Evolutionary conservation across 2,888 invertebrate genomes (phyloP).

Genomic region (Ornithoptera alexandrae): DNA sequence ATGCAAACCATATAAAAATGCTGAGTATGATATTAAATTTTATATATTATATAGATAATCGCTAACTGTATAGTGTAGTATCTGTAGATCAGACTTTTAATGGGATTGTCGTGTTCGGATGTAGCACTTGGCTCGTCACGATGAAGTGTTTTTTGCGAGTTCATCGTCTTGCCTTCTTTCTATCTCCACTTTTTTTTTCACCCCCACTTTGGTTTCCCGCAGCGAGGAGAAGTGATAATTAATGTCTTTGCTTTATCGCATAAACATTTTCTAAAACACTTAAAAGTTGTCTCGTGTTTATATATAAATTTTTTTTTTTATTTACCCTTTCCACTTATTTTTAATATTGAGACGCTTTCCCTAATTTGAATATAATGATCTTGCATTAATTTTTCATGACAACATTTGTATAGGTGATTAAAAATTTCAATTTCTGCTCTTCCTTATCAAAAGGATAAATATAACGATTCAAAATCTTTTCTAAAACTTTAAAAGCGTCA

Average conservation of each 20-base stretch:
- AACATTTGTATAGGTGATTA: too few relatives aligned
- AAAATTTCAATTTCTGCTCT: too few relatives aligned
- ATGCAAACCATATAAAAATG: neutral
- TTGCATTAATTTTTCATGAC: too few relatives aligned
- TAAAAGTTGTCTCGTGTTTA: too few relatives aligned
- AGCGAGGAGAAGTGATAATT: constrained; percentile 25
- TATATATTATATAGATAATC: constrained; percentile 5
- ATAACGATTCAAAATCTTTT: too few relatives aligned
- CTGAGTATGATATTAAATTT: too few relatives aligned
- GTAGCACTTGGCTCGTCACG: constrained; percentile 59
- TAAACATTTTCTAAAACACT: neutral
- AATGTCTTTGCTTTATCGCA: constrained; percentile 28
- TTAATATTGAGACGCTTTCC: too few relatives aligned
- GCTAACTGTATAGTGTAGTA: constrained; percentile 36
- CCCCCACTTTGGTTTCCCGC: constrained; percentile 33
- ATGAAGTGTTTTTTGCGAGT: constrained; percentile 52
- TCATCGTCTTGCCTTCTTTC: constrained; percentile 47
- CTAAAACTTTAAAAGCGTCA: too few relatives aligned
- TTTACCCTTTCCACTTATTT: too few relatives aligned
- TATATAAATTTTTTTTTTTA: too few relatives aligned
- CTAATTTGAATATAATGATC: too few relatives aligned
- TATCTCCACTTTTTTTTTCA: constrained; percentile 43
- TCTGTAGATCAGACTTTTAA: constrained; percentile 40
- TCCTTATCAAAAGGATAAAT: too few relatives aligned
- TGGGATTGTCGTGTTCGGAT: constrained; percentile 63